Base-by-base conservation (phyloP, 2,888 invertebrate genomes). In the Troglohyphantes excavatus region DNA sequence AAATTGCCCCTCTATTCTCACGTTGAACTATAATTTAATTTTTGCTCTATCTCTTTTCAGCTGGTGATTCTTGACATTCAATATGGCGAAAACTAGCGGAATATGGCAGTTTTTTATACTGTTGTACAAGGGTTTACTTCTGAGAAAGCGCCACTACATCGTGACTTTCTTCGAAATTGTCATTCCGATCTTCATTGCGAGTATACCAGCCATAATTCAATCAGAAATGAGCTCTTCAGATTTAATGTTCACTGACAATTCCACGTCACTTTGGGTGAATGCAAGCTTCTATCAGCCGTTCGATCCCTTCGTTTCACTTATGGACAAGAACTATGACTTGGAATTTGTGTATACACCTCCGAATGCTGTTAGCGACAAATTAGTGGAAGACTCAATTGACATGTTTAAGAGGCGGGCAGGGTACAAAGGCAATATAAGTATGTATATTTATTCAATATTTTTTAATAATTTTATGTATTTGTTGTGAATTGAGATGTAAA, bases 71-170 rank as follows among this genome's bases (percentile, higher is more conserved):
- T n/a, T n/a, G n/a, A n/a, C 39, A 39, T 1, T 2, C 13, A 84
- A 73, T 23, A 85, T 76, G 85, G 13, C 1, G 1, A 19, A n/a
- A 7, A 39, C 33, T 2, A 68, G 11, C 39, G 63, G 86, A 21
- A 27, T 83, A 3, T 70, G 59, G 2, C 86, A 82, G 29, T 86
- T 87, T n/a, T 2, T 63, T 13, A 39, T 82, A 13, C 33, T 90
- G 19, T 26, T 90, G 1, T 90, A 86, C 65, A 90, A 90, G 46
- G 83, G 72, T 9, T 26, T 23, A 5, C 61, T 90, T 11, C 63
- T 87, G 21, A 86, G 87, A 9, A 87, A 83, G 19, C 21, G 90
- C 6, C 90, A 90, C 33, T 90, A 78, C 26, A 73, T 90, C 7
- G 33, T 78, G 0, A 90, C 87, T 19, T 33, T 59, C 13, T 83